These are phyloP conservation scores for Sylvilagus floridanus DNA, from an alignment of 2,797 vertebrate species.

Conservation along the genomic window DNA sequence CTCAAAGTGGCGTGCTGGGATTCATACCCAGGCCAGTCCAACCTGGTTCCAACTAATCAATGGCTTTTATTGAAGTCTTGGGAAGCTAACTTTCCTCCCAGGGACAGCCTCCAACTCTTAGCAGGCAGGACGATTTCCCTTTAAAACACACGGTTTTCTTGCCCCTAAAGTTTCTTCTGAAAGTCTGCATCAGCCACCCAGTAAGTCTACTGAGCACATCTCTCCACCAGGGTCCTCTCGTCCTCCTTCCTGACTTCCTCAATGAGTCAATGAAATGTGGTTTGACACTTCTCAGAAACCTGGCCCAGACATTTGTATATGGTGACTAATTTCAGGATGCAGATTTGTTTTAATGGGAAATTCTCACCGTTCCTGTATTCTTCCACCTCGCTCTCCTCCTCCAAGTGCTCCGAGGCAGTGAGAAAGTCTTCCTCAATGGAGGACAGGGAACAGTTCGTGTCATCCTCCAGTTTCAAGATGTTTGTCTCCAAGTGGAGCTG, in stretches of 20 bases:
- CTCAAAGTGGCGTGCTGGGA: background rate
- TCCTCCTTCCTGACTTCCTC: background rate
- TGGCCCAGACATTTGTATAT: background rate
- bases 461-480: conserved; percentile 92
- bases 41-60: background rate
- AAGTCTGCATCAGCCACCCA: background rate
- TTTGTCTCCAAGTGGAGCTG: conserved; percentile 88
- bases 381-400: conserved; percentile 95
- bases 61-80: background rate
- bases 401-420: conserved; percentile 96
- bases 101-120: background rate
- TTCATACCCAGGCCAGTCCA: background rate
- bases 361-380: conserved; percentile 92
- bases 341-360: background rate
- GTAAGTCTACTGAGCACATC: background rate
- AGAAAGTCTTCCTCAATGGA: conserved; percentile 99
- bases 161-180: background rate
- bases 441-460: conserved; percentile 97
- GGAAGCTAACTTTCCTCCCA: background rate
- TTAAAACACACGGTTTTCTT: conserved; percentile 32
- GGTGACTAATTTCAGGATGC: background rate
- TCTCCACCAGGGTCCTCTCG: background rate
- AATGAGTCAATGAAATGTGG: background rate
- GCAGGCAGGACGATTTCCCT: background rate
- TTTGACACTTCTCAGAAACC: conserved; percentile 23